Conservation (phyloP, 2,113 vertebrate genomes). For the Lycocorax pyrrhopterus region DNA sequence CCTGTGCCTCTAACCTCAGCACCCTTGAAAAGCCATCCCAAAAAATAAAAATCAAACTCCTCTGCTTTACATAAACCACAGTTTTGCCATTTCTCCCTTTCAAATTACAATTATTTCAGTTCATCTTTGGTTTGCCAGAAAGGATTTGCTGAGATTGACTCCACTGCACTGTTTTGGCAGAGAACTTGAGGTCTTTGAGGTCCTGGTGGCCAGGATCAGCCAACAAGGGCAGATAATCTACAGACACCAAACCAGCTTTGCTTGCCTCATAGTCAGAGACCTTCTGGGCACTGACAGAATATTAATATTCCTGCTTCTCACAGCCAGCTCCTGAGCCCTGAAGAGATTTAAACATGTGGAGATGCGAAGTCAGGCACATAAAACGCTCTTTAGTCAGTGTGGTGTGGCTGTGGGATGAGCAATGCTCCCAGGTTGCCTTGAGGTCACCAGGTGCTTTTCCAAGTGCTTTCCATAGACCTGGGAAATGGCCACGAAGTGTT, state of each 20-base stretch:
- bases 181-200: background rate
- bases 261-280: background rate
- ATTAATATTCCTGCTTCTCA: background rate
- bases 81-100: background rate
- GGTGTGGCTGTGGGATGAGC: background rate
- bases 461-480: background rate
- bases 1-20: conserved; percentile 5
- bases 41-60: background rate
- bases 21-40: background rate
- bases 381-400: background rate
- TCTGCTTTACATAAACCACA: background rate
- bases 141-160: background rate
- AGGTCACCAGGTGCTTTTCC: background rate
- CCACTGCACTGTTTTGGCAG: background rate
- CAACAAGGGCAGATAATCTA: background rate
- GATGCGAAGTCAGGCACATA: background rate
- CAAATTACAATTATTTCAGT: background rate
- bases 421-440: background rate
- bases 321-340: background rate
- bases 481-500: background rate
- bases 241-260: background rate
- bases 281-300: conserved; percentile 3
- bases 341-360: background rate
- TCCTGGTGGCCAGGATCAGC: background rate
- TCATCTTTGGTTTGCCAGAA: background rate